phyloP scores from a whole-genome alignment of 1,140 invertebrate species.

The Camponotus pennsylvanicus region DNA sequence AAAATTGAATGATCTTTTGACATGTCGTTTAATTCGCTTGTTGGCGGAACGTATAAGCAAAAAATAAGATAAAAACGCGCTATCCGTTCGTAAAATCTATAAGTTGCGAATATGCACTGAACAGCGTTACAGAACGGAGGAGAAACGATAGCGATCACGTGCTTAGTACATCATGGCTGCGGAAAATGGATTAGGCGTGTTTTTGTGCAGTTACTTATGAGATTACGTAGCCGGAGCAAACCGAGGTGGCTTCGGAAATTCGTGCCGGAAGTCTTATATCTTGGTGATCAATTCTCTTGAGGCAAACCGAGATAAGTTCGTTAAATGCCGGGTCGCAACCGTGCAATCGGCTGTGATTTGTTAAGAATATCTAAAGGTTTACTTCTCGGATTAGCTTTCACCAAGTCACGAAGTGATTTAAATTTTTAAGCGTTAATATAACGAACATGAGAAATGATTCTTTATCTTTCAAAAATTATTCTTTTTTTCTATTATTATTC shows the following conservation, averaged over 20 bases:
- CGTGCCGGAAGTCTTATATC: constrained; percentile 70
- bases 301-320: constrained; percentile 68
- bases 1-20: constrained; percentile 31
- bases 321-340: constrained; percentile 64
- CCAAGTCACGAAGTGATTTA: constrained; percentile 52
- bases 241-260: constrained; percentile 61
- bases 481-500: constrained; percentile 31
- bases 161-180: constrained; percentile 17
- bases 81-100: constrained; percentile 6
- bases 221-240: constrained; percentile 46
- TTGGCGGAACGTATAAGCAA: background rate
- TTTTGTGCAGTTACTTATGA: constrained; percentile 73
- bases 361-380: constrained; percentile 66
- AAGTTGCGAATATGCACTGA: constrained; percentile 23
- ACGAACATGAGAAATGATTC: constrained; percentile 35
- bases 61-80: constrained; percentile 18
- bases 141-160: constrained; percentile 63
- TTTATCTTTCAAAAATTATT: constrained; percentile 5
- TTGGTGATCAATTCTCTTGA: constrained; percentile 70
- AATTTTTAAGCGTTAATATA: constrained; percentile 31
- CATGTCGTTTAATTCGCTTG: constrained; percentile 25
- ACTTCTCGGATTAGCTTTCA: constrained; percentile 57
- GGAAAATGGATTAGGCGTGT: constrained; percentile 73
- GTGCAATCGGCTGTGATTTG: constrained; percentile 72
- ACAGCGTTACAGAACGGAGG: constrained; percentile 13